These are phyloP conservation scores for Drosophila simulans DNA, from an alignment of 1,140 invertebrate species.

Conservation along the genomic window DNA sequence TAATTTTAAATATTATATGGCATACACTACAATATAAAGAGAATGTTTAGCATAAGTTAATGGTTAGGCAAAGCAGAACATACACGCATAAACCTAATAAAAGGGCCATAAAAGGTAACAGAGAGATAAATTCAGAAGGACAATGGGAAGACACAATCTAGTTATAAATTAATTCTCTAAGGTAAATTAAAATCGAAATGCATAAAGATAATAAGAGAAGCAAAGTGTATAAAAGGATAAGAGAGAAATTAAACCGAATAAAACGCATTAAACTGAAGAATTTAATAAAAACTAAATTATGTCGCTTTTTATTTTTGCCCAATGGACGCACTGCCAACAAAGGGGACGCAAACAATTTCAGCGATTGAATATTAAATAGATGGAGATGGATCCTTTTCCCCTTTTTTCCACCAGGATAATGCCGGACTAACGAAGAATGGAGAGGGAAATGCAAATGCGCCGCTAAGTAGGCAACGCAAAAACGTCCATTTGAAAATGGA, in stretches of 20 bases:
- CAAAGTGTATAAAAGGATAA: constrained; percentile 74
- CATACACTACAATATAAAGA: constrained; percentile 30
- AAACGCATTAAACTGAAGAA: constrained; percentile 79
- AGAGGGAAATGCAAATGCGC: constrained; percentile 56
- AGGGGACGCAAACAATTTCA: constrained; percentile 30
- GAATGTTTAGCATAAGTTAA: constrained; percentile 57
- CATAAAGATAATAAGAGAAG: constrained; percentile 60
- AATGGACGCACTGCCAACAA: constrained; percentile 1
- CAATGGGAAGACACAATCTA: constrained; percentile 38
- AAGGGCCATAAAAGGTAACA: constrained; percentile 23
- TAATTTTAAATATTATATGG: constrained; percentile 68
- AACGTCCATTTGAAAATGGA: constrained; percentile 4
- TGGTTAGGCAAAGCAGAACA: constrained; percentile 47
- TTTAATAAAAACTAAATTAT: constrained; percentile 78
- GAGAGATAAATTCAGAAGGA: constrained; percentile 20
- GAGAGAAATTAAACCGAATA: constrained; percentile 69
- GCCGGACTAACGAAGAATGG: constrained; percentile 10
- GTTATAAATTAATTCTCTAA: constrained; percentile 63
- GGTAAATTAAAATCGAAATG: constrained; percentile 56
- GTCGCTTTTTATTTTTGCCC: constrained; percentile 24
- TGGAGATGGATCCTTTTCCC: constrained; percentile 18
- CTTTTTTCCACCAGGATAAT: constrained; percentile 1
- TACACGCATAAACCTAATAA: constrained; percentile 52
- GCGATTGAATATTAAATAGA: constrained; percentile 51
- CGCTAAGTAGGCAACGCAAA: constrained; percentile 34